Evolutionary conservation across 1,140 invertebrate genomes (phyloP).

Genomic region (Formica selysi): DNA sequence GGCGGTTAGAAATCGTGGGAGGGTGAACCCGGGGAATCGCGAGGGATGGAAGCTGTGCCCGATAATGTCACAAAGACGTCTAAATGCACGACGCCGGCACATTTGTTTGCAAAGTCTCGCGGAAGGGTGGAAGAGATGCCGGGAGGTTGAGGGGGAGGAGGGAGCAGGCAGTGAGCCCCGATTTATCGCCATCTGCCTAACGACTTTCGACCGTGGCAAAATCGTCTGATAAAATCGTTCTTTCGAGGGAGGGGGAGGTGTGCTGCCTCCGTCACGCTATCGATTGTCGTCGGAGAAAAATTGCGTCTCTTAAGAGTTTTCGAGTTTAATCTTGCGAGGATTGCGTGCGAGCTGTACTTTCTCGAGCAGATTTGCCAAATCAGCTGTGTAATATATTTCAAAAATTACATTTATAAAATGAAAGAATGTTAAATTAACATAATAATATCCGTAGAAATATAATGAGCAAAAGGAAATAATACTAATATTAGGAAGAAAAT

Average conservation of each 20-base stretch:
- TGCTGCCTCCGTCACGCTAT: conserved; percentile 29
- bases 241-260: conserved; percentile 38
- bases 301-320: conserved; percentile 51
- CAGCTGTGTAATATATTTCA: not conserved
- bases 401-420: not conserved
- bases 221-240: conserved; percentile 61
- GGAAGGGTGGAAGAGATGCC: conserved; percentile 32
- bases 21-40: not conserved
- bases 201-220: conserved; percentile 66
- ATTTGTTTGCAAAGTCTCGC: conserved; percentile 69
- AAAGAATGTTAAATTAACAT: not conserved
- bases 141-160: not conserved
- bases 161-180: conserved; percentile 27
- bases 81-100: conserved; percentile 67
- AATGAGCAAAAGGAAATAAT: not conserved
- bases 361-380: not conserved
- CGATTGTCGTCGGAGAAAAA: conserved; percentile 52
- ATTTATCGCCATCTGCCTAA: conserved; percentile 66
- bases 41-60: conserved; percentile 60
- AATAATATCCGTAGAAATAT: not conserved
- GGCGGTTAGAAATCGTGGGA: conserved; percentile 15
- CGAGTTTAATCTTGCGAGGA: conserved; percentile 51
- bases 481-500: not conserved
- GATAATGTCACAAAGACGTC: conserved; percentile 72
- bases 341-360: not conserved